Base-by-base conservation (phyloP, 2,797 vertebrate genomes). In the Spinus pinus region DNA sequence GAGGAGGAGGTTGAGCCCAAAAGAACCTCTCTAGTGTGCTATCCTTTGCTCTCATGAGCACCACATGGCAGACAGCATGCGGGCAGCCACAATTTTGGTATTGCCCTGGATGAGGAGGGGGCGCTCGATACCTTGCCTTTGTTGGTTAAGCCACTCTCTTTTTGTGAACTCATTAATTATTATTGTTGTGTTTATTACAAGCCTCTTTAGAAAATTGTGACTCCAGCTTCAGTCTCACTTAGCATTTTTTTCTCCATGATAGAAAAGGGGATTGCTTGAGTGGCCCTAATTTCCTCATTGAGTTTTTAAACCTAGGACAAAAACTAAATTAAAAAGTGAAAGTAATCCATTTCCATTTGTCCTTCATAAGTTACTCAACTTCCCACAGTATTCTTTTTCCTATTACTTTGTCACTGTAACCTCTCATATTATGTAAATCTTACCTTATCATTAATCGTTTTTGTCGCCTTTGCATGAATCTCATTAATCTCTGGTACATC, bases 401-500 rank as follows among this genome's bases (percentile, higher is more conserved):
- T 81, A 17, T 69, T 81, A 86, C 37, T 81, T 86, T 78, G 19
- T 85, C 49, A 62, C 13, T 66, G 31, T 86, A 83, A 35, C 41
- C 30, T 81, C 65, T 74, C 41, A 66, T 81, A 71, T 12, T 58
- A 81, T 86, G 57, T 81, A 85, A 89, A 87, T 87, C 28, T 60
- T 83, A 84, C 75, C 31, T 82, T 82, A 82, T 72, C 62, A 60
- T 91, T 87, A 91, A 89, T 86, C 0, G 4, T 10, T 91, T 94
- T 78, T 87, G 46, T 86, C 2, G 0, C 23, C 37, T 81, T 86
- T 86, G 15, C 33, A 74, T 64, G 73, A 86, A 91, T 87, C 62
- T 81, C 81, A 87, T 95, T 85, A 89, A 91, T 93, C 71, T 94
- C 69, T 61, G 58, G 21, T 72, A 79, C 39, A 75, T 67, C 74